Conservation (phyloP, 2,113 vertebrate species). For the Onychostruthus taczanowskii region DNA sequence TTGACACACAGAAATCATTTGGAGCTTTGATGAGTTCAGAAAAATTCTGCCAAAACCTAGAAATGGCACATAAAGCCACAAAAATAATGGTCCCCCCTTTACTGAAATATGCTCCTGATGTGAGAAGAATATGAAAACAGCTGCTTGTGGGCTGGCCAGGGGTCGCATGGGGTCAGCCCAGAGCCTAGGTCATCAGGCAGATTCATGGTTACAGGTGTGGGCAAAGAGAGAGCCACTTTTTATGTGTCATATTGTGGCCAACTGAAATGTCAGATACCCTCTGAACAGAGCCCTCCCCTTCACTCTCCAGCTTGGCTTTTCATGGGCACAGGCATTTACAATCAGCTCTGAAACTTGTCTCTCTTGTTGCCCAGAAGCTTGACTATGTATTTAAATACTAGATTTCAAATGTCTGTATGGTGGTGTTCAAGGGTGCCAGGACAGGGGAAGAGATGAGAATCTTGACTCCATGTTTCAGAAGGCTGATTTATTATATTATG, state of each 20-base stretch:
- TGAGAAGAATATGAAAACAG: neutral
- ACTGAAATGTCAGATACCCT: neutral
- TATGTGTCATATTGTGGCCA: neutral
- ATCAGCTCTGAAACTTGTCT: neutral
- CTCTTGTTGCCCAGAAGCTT: neutral
- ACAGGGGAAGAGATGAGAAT: no score
- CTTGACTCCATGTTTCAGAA: no score
- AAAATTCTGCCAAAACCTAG: neutral
- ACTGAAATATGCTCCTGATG: neutral
- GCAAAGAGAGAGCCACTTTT: neutral
- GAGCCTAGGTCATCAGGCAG: neutral
- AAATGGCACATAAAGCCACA: neutral
- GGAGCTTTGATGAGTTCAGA: neutral
- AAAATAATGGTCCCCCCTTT: neutral
- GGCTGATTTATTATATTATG: no score
- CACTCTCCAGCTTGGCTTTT: neutral
- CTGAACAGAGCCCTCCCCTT: neutral
- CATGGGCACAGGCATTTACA: neutral
- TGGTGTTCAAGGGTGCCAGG: no score
- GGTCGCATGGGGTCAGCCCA: rapidly evolving
- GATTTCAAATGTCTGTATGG: neutral
- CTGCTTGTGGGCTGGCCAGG: neutral
- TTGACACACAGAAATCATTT: neutral
- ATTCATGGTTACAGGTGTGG: neutral
- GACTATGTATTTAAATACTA: neutral